Conservation (phyloP, 1,140 invertebrate species). For the Drosophila nigromelanica region DNA sequence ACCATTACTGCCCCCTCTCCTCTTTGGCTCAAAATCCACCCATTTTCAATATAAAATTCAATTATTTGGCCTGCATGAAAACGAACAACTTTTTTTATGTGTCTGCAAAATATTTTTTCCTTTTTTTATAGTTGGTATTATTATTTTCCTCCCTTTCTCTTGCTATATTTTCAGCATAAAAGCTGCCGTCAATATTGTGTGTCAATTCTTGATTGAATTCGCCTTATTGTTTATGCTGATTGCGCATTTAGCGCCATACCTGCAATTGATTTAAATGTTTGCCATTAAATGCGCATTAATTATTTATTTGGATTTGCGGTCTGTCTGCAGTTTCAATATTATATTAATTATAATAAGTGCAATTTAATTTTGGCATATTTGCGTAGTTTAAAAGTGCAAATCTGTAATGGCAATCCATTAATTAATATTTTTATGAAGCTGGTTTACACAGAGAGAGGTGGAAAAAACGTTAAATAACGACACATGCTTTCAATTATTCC, state of each 20-base stretch:
- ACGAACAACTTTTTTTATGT: conserved; percentile 23
- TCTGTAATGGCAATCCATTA: conserved; percentile 21
- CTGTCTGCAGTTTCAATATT: conserved; percentile 28
- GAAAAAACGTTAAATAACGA: too few relatives aligned
- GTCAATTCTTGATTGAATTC: conserved; percentile 59
- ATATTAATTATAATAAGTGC: conserved; percentile 44
- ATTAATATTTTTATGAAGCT: conserved; percentile 9
- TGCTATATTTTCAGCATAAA: conserved; percentile 16
- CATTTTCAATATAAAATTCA: conserved; percentile 61
- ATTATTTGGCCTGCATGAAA: conserved; percentile 51
- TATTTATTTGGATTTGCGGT: conserved; percentile 47
- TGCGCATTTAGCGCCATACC: conserved; percentile 46
- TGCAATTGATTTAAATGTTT: conserved; percentile 67
- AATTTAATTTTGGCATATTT: conserved; percentile 4
- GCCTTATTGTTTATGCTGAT: conserved; percentile 56
- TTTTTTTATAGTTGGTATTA: conserved; percentile 1
- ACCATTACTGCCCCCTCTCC: conserved; percentile 1
- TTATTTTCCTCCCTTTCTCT: not conserved
- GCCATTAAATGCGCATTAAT: conserved; percentile 62
- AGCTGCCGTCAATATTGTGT: conserved; percentile 23
- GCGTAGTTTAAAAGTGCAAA: conserved; percentile 16
- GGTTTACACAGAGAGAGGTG: not conserved
- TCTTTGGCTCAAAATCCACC: conserved; percentile 10
- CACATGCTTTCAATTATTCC: too few relatives aligned
- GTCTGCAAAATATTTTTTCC: conserved; percentile 6